Base-by-base conservation (phyloP, 2,888 invertebrate genomes). In the Crossocerus cetratus region DNA sequence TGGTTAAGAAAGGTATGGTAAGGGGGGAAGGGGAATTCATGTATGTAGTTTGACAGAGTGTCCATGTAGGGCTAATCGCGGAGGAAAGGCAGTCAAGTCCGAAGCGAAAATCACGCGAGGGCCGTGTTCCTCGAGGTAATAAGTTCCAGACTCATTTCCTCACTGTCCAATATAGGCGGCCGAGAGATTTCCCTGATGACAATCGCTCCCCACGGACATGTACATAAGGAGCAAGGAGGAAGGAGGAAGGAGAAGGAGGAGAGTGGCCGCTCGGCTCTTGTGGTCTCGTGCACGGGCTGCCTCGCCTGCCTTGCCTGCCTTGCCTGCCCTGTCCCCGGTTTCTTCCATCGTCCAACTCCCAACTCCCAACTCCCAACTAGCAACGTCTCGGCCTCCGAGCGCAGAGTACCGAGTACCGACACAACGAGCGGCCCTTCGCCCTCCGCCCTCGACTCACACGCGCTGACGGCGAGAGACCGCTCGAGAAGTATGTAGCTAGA, bases 401-500 rank as follows among this genome's bases (percentile, higher is more conserved):
- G n/a, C n/a, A n/a, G n/a, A n/a, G 43, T 8, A 43, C 43, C 43
- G 43, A 4, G 43, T 13, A 4, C 5, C 43, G 43, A 43, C 43
- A 13, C 43, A 13, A 43, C 43, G 43, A 4, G 43, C 4, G n/a
- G n/a, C n/a, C n/a, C n/a, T 43, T 13, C 5, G 43, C 5, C 5
- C 13, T 43, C 5, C 72, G 79, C 65, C 72, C 78, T 53, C 69
- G 66, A 61, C 65, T 67, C 32, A 68, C 68, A 60, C 71, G 60
- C n/a, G 56, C 65, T 55, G n/a, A n/a, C n/a, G n/a, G n/a, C n/a
- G n/a, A n/a, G n/a, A 76, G 72, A 78, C 81, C 78, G 23, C 23
- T 32, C 23, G 78, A 85, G 86, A 86, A 86, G 87, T 87, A 83
- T 83, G 86, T 83, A 32, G 8, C 32, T 32, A 1, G 32, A 86